These are phyloP conservation scores for Xiphorhynchus erythropygius DNA, from an alignment of 2,797 vertebrate species.

Conservation along the genomic window DNA sequence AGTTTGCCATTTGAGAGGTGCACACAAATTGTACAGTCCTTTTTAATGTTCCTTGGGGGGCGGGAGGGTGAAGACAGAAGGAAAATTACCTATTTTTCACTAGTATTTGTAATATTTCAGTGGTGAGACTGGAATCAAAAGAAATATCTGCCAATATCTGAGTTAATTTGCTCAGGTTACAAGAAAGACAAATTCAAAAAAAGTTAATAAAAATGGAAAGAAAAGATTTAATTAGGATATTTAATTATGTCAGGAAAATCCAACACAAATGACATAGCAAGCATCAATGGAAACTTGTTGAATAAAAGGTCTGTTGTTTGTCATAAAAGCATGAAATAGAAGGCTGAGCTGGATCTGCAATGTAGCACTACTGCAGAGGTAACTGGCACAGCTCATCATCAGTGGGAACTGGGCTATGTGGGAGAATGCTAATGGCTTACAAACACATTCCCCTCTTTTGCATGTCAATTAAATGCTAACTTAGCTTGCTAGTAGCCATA, in stretches of 20 bases:
- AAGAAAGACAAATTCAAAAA: not conserved
- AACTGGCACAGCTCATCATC: not conserved
- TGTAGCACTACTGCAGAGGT: not conserved
- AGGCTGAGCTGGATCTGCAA: not conserved
- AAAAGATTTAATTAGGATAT: not conserved
- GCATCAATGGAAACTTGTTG: not conserved
- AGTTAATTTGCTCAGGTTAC: not conserved
- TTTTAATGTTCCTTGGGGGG: not conserved
- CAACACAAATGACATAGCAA: not conserved
- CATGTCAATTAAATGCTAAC: not conserved
- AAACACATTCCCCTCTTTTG: not conserved
- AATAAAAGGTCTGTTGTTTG: not conserved
- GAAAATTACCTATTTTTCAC: not conserved
- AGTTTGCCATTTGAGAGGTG: not conserved
- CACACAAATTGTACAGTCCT: not conserved
- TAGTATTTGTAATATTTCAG: not conserved
- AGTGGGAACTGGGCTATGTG: rapidly evolving
- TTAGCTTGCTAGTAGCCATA: not conserved
- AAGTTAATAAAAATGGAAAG: not conserved
- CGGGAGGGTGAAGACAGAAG: not conserved
- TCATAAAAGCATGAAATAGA: not conserved
- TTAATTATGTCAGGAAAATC: not conserved
- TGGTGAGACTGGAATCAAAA: not conserved
- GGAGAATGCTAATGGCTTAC: not conserved
- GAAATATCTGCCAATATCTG: not conserved